A percentile compares a stretch with the other conserved stretches of the same genome.
These are phyloP conservation scores for Ovis canadensis DNA, from an alignment of 2,113 vertebrate species.

Conservation along the genomic window DNA sequence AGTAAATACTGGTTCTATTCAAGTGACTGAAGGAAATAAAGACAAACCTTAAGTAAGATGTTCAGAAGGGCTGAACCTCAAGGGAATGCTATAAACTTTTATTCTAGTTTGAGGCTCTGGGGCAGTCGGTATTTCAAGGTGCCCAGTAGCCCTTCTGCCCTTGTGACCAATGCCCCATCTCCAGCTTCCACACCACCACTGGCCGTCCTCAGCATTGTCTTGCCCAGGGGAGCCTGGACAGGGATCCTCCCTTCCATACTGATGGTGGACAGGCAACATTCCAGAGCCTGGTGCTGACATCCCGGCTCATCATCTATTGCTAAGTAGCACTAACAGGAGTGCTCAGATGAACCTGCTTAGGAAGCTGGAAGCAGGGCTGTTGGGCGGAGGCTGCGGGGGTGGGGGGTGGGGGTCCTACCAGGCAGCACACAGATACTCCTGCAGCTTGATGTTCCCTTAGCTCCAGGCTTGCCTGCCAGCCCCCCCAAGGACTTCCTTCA, in stretches of 20 bases:
- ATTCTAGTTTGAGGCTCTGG: neutral
- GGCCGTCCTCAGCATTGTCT: neutral
- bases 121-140: neutral
- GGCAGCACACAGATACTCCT: neutral
- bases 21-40: neutral
- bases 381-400: accelerated
- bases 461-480: neutral
- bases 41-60: neutral
- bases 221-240: neutral
- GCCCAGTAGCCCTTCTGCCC: neutral
- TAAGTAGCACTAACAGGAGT: neutral
- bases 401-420: neutral
- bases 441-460: neutral
- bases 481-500: neutral
- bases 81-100: neutral
- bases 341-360: neutral
- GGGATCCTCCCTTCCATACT: neutral
- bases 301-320: neutral
- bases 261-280: neutral
- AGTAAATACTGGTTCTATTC: neutral
- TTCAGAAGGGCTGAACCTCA: neutral
- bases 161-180: accelerated
- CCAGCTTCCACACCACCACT: neutral
- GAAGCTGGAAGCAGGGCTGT: neutral
- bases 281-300: neutral